A percentile compares a stretch with the other conserved stretches of the same genome.
These are phyloP conservation scores for Adelphocoris suturalis DNA, from an alignment of 2,888 invertebrate species.

Conservation along the genomic window DNA sequence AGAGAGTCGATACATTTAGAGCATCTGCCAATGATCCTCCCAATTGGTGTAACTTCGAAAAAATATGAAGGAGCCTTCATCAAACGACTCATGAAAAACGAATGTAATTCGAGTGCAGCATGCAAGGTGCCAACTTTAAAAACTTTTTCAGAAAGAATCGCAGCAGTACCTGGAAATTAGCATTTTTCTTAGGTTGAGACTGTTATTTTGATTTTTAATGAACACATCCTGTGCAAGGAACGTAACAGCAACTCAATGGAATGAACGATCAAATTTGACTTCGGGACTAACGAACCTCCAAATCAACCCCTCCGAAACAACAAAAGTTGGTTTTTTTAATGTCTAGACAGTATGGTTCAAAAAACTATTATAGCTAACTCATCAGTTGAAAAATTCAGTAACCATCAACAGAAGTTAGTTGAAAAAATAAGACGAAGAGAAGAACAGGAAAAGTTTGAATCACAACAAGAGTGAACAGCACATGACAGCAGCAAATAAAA, in stretches of 20 bases:
- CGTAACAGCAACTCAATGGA: constrained; percentile 17
- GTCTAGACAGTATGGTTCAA: not conserved
- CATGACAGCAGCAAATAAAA: constrained; percentile 4
- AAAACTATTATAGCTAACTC: too few relatives aligned
- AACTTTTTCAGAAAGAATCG: constrained; percentile 78
- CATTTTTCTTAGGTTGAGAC: not conserved
- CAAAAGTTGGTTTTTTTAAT: too few relatives aligned
- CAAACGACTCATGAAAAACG: constrained; percentile 82
- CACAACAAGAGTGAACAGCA: not conserved
- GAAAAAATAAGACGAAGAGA: not conserved
- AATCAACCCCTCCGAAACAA: not conserved
- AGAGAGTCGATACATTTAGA: constrained; percentile 87
- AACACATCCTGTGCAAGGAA: not conserved
- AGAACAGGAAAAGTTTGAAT: not conserved
- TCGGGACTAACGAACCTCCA: not conserved
- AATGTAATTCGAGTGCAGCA: constrained; percentile 82
- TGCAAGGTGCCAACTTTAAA: constrained; percentile 21
- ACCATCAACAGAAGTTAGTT: not conserved
- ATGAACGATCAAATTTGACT: not conserved
- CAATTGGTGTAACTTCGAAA: constrained; percentile 89
- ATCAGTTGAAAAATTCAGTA: too few relatives aligned
- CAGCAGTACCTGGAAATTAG: constrained; percentile 78
- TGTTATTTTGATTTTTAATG: not conserved
- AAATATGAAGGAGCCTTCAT: constrained; percentile 84
- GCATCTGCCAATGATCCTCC: constrained; percentile 89